Evolutionary conservation across 2,888 invertebrate genomes (phyloP).

Genomic region (Hecatera dysodea): DNA sequence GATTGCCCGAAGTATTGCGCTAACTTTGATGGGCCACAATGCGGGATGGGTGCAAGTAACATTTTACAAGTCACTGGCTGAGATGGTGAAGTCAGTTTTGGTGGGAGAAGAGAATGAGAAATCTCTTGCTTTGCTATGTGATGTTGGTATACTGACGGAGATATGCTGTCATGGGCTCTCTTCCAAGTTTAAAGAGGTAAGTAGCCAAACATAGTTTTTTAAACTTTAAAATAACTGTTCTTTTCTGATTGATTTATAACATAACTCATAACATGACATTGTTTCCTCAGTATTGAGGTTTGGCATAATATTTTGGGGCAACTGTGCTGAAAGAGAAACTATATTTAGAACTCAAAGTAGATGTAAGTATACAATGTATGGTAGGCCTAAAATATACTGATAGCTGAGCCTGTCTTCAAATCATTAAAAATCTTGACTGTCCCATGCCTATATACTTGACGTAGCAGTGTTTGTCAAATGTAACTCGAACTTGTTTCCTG

Average conservation of each 20-base stretch:
- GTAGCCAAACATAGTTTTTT: neutral
- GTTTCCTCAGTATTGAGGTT: no score
- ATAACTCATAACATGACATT: no score
- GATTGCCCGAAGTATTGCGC: conserved; percentile 81
- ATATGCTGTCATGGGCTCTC: conserved; percentile 92
- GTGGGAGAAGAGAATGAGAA: conserved; percentile 90
- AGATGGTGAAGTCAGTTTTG: conserved; percentile 89
- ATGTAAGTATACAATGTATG: no score
- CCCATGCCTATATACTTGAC: no score
- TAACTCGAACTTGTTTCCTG: no score
- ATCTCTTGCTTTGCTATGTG: conserved; percentile 89
- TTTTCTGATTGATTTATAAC: neutral
- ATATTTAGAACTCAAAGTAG: no score
- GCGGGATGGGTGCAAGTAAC: conserved; percentile 88
- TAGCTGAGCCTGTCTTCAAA: no score
- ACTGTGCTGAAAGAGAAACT: no score
- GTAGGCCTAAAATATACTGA: no score
- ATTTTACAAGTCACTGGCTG: conserved; percentile 90
- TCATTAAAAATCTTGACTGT: no score
- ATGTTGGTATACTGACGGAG: conserved; percentile 91
- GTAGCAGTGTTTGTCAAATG: no score
- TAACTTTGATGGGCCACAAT: conserved; percentile 91
- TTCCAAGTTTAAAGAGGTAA: conserved; percentile 79
- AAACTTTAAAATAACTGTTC: neutral
- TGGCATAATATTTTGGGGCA: no score